Conservation (phyloP, 2,888 invertebrate species). For the Taenaris catops region DNA sequence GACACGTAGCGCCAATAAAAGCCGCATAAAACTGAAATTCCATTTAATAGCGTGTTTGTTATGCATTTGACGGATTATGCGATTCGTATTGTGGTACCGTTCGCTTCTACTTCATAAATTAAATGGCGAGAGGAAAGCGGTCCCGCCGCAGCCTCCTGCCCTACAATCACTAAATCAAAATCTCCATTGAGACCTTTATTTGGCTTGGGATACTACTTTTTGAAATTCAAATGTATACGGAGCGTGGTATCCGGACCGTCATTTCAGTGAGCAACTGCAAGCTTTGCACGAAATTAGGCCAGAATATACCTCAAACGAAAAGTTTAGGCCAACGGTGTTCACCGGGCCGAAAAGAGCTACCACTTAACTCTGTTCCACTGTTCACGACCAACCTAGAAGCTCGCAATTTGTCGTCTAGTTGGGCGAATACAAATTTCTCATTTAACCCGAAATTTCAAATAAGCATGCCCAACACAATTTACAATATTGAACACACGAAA, state of each 20-base stretch:
- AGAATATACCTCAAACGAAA: conserved; percentile 32
- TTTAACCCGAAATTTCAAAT: no score
- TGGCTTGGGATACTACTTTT: conserved; percentile 39
- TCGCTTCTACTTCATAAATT: conserved; percentile 51
- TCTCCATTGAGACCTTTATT: conserved; percentile 51
- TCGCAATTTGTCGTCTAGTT: no score
- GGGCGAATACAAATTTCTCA: no score
- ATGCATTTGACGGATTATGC: conserved; percentile 32
- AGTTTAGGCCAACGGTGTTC: conserved; percentile 6
- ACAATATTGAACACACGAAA: conserved; percentile 2
- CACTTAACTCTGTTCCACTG: conserved; percentile 4
- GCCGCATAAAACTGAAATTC: conserved; percentile 36
- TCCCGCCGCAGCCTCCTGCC: conserved; percentile 54
- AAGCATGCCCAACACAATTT: no score
- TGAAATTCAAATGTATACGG: conserved; percentile 34
- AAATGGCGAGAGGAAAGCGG: conserved; percentile 44
- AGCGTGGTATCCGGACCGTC: conserved; percentile 26
- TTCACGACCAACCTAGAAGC: no score
- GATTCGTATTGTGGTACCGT: conserved; percentile 36
- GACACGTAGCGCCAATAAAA: conserved; percentile 38
- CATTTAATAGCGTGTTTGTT: conserved; percentile 17
- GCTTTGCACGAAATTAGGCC: conserved; percentile 41
- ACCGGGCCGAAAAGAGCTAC: conserved; percentile 5
- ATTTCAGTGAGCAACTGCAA: conserved; percentile 41
- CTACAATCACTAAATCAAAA: conserved; percentile 46